Evolutionary conservation across 2,797 vertebrate genomes (phyloP), one percentile per base, ranked within the genome.

Genomic region (Periophthalmus magnuspinnatus): DNA sequence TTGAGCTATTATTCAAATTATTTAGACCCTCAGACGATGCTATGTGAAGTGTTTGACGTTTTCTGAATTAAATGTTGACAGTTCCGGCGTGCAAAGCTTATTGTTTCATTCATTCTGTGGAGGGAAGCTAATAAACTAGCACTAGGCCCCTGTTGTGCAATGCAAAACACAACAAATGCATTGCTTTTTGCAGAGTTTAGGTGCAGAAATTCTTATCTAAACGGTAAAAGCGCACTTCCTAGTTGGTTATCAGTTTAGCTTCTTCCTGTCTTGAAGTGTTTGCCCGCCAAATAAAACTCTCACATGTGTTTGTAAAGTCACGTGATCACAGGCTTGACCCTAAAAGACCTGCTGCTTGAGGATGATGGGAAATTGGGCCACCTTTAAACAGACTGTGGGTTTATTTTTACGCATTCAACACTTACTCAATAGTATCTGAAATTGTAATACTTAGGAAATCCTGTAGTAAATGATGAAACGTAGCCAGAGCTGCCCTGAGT

Each of bases 171-270:
- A 7, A 50, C 19, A 17, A 5, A 17, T 50, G 48, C 16, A 2
- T 17, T n/a, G 19, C 50, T 50, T 50, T n/a, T 1, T n/a, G 48
- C 17, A 50, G 17, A n/a, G n/a, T n/a, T n/a, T 41, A 41, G 38
- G 8, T 19, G 1, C 2, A 21, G 2, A 52, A 8, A 16, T 45
- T 11, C 41, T 14, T 1, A 45, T 14, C 28, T 58, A 2, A 32
- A 32, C 56, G 4, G 19, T 0, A 10, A 61, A 33, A 10, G 33
- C 32, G 58, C 47, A 74, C 76, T 86, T 88, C 85, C 84, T 83
- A 2, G 57, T 74, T 80, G 78, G 60, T 0, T 72, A 69, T 68
- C 7, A 64, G 0, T 7, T 5, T 10, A 34, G 10, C 34, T 48
- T 50, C 47, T 82, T 86, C 80, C 83, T 76, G 70, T 4, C 16